A percentile compares a stretch with the other conserved stretches of the same genome.
Evolutionary conservation across 2,797 vertebrate species (phyloP).

Genomic region (Falco concolor): DNA sequence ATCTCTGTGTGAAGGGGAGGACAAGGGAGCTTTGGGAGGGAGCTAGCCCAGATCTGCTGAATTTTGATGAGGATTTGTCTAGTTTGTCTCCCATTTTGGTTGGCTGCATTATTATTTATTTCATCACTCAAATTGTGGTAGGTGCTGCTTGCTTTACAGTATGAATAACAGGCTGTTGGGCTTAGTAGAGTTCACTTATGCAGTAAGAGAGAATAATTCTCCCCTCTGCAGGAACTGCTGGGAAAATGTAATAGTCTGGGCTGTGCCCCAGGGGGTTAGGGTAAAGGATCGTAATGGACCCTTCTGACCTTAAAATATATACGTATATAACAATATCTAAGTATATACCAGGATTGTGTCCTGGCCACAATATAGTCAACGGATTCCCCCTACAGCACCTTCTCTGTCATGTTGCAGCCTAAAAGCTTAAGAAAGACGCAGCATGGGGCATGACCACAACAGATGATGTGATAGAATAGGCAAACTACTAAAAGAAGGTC

Average conservation of each 20-base stretch:
- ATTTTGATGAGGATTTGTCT: conserved; percentile 52
- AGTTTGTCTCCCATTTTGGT: conserved; percentile 39
- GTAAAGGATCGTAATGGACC: not conserved
- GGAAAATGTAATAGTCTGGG: not conserved
- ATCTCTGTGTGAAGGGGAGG: not conserved
- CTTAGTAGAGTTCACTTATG: conserved; percentile 44
- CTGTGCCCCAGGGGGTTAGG: not conserved
- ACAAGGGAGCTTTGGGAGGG: not conserved
- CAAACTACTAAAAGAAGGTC: not conserved
- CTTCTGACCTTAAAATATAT: not conserved
- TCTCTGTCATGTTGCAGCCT: not conserved
- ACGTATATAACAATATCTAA: not conserved
- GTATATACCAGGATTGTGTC: not conserved
- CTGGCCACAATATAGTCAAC: not conserved
- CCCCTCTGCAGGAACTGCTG: not conserved
- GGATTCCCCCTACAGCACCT: not conserved
- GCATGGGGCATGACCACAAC: not conserved
- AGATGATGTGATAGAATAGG: not conserved
- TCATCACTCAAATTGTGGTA: conserved; percentile 59
- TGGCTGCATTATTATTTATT: conserved; percentile 66
- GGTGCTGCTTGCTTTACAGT: conserved; percentile 51
- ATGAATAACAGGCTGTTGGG: conserved; percentile 45
- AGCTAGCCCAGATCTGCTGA: conserved; percentile 18
- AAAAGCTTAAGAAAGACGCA: not conserved
- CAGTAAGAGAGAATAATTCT: conserved; percentile 24